Conservation (phyloP, 2,113 vertebrate genomes). For the Phodopus roborovskii region DNA sequence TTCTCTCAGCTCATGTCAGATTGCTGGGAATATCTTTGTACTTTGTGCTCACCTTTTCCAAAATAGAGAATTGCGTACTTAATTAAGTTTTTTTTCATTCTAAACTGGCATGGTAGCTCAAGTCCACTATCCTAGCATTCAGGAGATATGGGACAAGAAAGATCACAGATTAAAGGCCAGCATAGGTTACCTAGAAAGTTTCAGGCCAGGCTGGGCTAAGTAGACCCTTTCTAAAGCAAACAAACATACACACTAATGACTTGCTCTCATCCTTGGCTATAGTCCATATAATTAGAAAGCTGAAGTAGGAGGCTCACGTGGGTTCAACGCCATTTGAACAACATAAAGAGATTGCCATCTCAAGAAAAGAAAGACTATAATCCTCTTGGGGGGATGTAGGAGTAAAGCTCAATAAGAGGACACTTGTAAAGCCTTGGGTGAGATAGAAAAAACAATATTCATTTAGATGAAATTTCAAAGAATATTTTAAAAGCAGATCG, state of each 20-base stretch:
- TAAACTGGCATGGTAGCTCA: not conserved
- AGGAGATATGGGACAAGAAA: not conserved
- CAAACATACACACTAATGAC: not conserved
- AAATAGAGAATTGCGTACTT: conserved; percentile 38
- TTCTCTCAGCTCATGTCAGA: conserved; percentile 48
- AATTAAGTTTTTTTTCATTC: conserved; percentile 65
- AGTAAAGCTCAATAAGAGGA: not conserved
- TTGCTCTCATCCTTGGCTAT: not conserved
- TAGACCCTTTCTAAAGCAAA: not conserved
- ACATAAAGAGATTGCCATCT: not conserved
- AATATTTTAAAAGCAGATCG: not conserved
- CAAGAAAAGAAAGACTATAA: not conserved
- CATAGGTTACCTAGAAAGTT: not conserved
- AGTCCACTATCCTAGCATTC: not conserved
- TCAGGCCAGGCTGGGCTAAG: not conserved
- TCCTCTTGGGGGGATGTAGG: not conserved
- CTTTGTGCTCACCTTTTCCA: conserved; percentile 47
- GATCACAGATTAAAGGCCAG: not conserved
- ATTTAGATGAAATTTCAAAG: not conserved
- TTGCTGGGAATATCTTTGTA: conserved; percentile 5
- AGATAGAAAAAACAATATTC: not conserved
- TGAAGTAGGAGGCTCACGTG: not conserved
- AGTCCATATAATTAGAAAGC: not conserved
- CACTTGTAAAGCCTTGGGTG: not conserved
- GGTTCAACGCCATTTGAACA: not conserved